Evolutionary conservation across 2,888 invertebrate genomes (phyloP), one percentile per base, ranked within the genome.

Genomic region (Torymus tubicola): DNA sequence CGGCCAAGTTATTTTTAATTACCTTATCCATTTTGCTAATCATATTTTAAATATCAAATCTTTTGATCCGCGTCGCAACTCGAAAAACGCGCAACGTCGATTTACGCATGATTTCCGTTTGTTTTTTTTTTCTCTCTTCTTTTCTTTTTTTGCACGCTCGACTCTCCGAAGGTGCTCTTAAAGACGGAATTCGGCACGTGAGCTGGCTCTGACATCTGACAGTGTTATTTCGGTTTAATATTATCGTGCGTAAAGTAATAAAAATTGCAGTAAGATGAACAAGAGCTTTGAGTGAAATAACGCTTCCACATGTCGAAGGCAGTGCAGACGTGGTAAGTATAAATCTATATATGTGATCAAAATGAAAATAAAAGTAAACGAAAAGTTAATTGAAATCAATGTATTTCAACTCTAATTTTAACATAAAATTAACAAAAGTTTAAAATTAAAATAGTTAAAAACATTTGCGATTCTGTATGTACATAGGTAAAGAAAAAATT

Each of bases 51-150:
- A 63, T 76, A 69, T 69, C 69, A 69, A 76, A 76, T 63, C 21
- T 76, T 69, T 69, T 77, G 58, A 78, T 71, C 60, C 52, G 71
- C 71, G 52, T 57, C 71, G 65, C 71, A 78, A 78, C 21, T 65
- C 52, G 70, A 78, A 78, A 78, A 71, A 65, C 65, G 58, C 65
- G 65, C 50, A 53, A 70, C 31, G 24, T 55, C 53, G 50, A 57
- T 61, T 61, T 71, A 60, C 60, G 42, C 42, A 42, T 42, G 42
- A 42, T 42, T 1, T 42, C 42, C 42, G 42, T 42, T 42, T 42
- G 5, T 42, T 42, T 42, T 42, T 31, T 2, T 31, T 31, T 31
- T 5, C 8, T 31, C 50, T 21, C 18, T 70, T 31, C 11, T 1
- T 31, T 75, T 67, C n/a, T 65, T n/a, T 24, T 14, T 75, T 58